A percentile compares a stretch with the other conserved stretches of the same genome.
phyloP scores from a whole-genome alignment of 2,888 invertebrate genomes.

The Epiblema foenella region DNA sequence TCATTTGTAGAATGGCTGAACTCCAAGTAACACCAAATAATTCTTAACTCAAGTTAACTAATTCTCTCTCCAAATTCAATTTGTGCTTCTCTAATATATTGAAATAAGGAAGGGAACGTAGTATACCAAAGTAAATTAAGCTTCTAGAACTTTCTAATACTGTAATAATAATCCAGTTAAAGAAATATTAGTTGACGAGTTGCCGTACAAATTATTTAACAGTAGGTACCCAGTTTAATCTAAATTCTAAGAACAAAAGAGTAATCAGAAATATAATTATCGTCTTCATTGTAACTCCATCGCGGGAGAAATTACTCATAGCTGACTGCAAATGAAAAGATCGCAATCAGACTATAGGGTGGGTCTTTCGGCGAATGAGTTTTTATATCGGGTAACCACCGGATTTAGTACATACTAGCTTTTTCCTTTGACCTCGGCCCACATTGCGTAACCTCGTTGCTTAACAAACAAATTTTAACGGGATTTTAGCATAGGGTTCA shows the following conservation, averaged over 20 bases:
- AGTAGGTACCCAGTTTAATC: constrained; percentile 67
- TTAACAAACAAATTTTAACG: too few relatives aligned
- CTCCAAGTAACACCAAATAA: background rate
- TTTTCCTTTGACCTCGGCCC: too few relatives aligned
- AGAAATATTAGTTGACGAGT: constrained; percentile 65
- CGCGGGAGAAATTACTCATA: constrained; percentile 69
- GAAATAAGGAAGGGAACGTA: constrained; percentile 7
- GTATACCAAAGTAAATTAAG: constrained; percentile 51
- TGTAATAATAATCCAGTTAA: constrained; percentile 60
- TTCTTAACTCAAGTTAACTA: constrained; percentile 1
- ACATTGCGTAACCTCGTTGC: too few relatives aligned
- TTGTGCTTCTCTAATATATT: constrained; percentile 6
- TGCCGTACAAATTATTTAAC: constrained; percentile 59
- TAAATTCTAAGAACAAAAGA: constrained; percentile 72
- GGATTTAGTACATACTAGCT: too few relatives aligned
- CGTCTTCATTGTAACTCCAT: constrained; percentile 76
- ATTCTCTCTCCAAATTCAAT: background rate
- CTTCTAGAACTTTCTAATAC: constrained; percentile 45
- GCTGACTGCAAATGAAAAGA: constrained; percentile 80
- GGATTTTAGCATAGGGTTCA: too few relatives aligned
- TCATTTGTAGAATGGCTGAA: background rate
- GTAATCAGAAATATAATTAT: constrained; percentile 78
- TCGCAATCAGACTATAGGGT: constrained; percentile 70
- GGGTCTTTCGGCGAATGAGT: constrained; percentile 46
- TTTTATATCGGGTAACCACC: constrained; percentile 11